Conservation (phyloP, 2,113 vertebrate genomes). For the Pelmatolapia mariae region DNA sequence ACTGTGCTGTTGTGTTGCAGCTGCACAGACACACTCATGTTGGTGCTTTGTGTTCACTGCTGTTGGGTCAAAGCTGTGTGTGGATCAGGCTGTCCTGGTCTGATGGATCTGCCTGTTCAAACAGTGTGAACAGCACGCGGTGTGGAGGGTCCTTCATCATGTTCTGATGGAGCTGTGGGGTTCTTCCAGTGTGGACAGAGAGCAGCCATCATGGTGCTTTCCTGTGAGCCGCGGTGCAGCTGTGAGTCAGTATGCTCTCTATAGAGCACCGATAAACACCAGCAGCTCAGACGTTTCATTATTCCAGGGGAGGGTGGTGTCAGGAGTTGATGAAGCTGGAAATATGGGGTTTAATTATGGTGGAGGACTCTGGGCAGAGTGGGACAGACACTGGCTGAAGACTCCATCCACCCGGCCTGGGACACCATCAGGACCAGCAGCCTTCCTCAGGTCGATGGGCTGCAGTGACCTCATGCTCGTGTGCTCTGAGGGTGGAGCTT, state of each 20-base stretch:
- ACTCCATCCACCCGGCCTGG: background rate
- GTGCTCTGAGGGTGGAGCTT: background rate
- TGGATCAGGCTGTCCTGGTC: background rate
- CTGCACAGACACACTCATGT: background rate
- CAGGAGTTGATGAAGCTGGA: background rate
- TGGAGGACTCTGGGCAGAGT: background rate
- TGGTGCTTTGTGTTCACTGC: background rate
- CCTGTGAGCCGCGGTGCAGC: background rate
- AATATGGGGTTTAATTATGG: too few relatives aligned
- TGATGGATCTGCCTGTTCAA: background rate
- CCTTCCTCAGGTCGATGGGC: background rate
- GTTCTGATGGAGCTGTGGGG: background rate
- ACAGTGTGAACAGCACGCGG: fast-evolving
- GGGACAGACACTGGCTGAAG: background rate
- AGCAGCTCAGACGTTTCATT: background rate
- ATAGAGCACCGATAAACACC: background rate
- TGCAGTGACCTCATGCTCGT: fast-evolving
- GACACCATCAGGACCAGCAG: background rate
- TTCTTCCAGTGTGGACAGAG: background rate
- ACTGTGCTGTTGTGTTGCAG: background rate
- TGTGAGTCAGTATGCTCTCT: background rate
- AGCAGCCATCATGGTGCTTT: fast-evolving
- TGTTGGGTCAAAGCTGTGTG: background rate
- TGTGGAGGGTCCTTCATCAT: background rate
- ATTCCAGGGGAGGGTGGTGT: background rate